A percentile compares a stretch with the other conserved stretches of the same genome.
Conservation (phyloP, 2,888 invertebrate species). For the Macrosoma leucophasiata region DNA sequence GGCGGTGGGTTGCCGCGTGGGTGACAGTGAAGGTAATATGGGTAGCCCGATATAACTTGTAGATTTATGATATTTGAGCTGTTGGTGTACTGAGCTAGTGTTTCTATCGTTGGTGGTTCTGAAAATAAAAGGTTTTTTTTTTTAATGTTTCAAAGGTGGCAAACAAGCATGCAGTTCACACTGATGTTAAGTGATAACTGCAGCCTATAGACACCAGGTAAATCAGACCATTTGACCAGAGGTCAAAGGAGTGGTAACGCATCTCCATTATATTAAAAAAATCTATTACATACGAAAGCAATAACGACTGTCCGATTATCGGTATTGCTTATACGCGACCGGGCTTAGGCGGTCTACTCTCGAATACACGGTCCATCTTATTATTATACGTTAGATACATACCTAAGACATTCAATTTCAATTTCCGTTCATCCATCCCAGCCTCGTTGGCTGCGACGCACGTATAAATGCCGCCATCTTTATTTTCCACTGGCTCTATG, state of each 20-base stretch:
- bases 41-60: constrained; percentile 58
- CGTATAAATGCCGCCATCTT: constrained; percentile 66
- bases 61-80: constrained; percentile 34
- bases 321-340: too few species aligned
- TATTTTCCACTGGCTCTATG: constrained; percentile 34
- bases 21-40: constrained; percentile 69
- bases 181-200: too few species aligned
- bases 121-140: constrained; percentile 26
- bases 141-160: too few species aligned
- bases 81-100: constrained; percentile 37
- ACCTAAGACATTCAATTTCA: constrained; percentile 61
- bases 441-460: constrained; percentile 75
- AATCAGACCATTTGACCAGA: too few species aligned
- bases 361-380: too few species aligned
- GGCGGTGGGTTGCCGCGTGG: constrained; percentile 77
- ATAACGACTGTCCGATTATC: too few species aligned
- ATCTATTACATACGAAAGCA: too few species aligned
- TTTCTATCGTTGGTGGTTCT: constrained; percentile 63
- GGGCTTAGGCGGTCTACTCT: too few species aligned
- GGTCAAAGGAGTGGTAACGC: too few species aligned
- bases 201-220: too few species aligned
- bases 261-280: constrained; percentile 1
- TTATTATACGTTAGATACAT: constrained; percentile 20
- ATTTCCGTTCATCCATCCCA: constrained; percentile 52
- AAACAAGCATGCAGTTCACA: too few species aligned